These are phyloP conservation scores for Trypoxylon attenuatum DNA, from an alignment of 2,888 invertebrate genomes.

Conservation along the genomic window DNA sequence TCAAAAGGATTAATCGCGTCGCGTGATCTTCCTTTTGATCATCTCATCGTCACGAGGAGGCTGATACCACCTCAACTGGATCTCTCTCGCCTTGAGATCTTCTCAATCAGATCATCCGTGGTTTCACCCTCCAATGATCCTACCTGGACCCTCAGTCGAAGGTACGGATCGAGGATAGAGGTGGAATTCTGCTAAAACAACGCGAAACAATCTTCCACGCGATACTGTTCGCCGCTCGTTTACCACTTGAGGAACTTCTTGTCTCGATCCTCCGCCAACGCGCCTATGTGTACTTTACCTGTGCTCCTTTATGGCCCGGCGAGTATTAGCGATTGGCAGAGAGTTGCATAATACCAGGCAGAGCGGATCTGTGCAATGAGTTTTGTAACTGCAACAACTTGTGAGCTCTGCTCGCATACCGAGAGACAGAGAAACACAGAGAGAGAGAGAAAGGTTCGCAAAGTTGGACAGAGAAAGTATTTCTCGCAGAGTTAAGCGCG, in stretches of 20 bases:
- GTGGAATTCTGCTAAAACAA: no score
- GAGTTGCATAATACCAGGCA: constrained; percentile 11
- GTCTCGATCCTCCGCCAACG: neutral
- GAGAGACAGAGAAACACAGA: no score
- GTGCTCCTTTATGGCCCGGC: neutral
- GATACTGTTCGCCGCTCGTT: no score
- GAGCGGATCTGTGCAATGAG: constrained; percentile 10
- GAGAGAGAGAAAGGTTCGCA: no score
- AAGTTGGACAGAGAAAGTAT: no score
- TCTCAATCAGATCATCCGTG: no score
- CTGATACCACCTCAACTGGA: constrained; percentile 7
- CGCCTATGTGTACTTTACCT: constrained; percentile 4
- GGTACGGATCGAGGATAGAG: no score
- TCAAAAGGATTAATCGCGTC: constrained; percentile 35
- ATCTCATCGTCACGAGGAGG: constrained; percentile 15
- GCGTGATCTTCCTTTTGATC: constrained; percentile 24
- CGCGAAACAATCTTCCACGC: no score
- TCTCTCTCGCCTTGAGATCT: constrained; percentile 23
- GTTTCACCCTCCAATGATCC: no score
- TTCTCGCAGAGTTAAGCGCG: neutral
- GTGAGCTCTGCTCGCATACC: neutral
- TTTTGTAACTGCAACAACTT: neutral
- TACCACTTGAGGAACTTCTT: constrained; percentile 17
- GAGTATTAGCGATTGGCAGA: neutral
- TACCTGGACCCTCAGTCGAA: no score